Evolutionary conservation across 1,140 invertebrate genomes (phyloP), one percentile per base, ranked within the genome.

Genomic region (Drosophila funebris): DNA sequence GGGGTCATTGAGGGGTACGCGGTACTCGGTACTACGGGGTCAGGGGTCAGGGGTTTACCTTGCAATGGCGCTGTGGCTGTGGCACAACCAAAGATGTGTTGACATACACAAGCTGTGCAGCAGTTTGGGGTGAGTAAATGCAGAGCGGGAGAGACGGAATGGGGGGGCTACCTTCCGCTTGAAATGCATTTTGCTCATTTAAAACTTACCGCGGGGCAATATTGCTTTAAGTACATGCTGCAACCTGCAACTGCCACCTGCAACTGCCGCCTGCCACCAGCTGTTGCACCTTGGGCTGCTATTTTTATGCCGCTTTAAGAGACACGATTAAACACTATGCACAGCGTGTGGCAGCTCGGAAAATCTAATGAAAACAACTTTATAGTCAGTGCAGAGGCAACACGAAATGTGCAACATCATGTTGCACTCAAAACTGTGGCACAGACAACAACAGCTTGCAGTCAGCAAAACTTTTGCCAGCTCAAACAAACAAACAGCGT

Each of bases 341-440:
- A 39, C 60, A 39, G 69, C 16, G 29, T 11, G 48, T 27, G 56
- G 13, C 58, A 66, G 46, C 68, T 60, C 69, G 14, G 27, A 48
- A 48, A 67, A 70, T 56, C 61, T 76, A 81, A 83, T 88, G 82
- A 73, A 76, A 78, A 72, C 66, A 76, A 64, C 62, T 29, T 48
- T 48, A 29, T 13, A 48, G 44, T 29, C 44, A 18, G 11, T 13
- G 24, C 13, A 13, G 39, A 8, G 57, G 63, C 81, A 56, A 54
- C 44, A n/a, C 54, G 62, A 81, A 84, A 87, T 74, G 81, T 77
- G 81, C 77, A 87, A 70, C 68, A 63, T 72, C 68, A 72, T 64
- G 60, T 33, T 24, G 43, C 44, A 8, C 14, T 29, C 60, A 48
- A 44, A 27, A 56, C 37, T 41, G 20, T 56, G 53, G 20, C 53